Evolutionary conservation across 2,797 vertebrate genomes (phyloP).

Genomic region (Coccyzus lansbergi): DNA sequence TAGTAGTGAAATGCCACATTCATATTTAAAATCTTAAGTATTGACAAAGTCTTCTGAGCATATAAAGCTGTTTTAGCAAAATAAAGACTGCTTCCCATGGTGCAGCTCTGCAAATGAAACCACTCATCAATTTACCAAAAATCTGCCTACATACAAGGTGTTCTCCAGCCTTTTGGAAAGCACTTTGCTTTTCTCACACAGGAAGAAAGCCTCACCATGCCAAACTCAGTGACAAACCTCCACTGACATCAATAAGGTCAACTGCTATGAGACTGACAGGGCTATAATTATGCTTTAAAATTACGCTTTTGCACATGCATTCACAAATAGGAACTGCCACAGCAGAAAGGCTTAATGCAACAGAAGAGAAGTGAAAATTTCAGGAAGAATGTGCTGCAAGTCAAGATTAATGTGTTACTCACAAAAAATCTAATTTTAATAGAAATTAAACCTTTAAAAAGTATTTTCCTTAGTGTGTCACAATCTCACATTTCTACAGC

Average conservation of each 20-base stretch:
- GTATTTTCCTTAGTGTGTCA: background rate
- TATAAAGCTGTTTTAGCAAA: slow-evolving; percentile 31
- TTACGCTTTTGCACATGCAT: background rate
- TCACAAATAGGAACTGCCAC: background rate
- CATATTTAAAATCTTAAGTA: slow-evolving; percentile 31
- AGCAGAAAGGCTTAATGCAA: background rate
- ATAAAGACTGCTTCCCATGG: background rate
- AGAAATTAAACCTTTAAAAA: background rate
- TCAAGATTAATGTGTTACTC: background rate
- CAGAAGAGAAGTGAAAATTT: background rate
- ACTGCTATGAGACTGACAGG: background rate
- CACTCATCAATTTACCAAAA: slow-evolving; percentile 13
- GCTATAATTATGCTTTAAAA: slow-evolving; percentile 8
- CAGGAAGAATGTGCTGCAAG: background rate
- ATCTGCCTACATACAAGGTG: background rate
- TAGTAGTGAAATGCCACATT: slow-evolving; percentile 5
- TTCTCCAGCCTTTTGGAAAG: background rate
- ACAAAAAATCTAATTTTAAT: background rate
- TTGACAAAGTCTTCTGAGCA: slow-evolving; percentile 25
- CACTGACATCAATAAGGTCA: background rate
- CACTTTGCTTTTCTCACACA: background rate
- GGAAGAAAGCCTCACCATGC: background rate
- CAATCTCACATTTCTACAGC: slow-evolving; percentile 5
- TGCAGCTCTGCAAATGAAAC: slow-evolving; percentile 5
- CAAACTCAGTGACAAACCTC: background rate